phyloP scores from a whole-genome alignment of 2,113 vertebrate genomes.

The Pedionomus torquatus region DNA sequence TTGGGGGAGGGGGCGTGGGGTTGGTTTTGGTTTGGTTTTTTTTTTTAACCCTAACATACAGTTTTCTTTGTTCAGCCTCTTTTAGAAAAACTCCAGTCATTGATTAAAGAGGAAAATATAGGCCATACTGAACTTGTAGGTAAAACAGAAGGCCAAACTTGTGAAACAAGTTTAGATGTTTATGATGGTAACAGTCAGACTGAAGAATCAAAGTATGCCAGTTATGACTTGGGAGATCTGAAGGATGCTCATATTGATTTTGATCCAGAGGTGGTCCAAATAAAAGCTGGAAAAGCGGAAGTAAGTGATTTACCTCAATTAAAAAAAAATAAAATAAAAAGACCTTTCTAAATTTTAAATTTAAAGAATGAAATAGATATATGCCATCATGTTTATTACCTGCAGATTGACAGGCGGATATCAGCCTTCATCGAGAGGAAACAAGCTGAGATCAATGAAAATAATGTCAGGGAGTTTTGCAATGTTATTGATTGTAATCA shows the following conservation, averaged over 20 bases:
- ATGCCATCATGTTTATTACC: slow-evolving; percentile 69
- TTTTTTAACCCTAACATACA: not conserved
- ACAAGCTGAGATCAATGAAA: slow-evolving; percentile 99
- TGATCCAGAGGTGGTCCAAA: slow-evolving; percentile 92
- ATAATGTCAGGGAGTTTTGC: slow-evolving; percentile 99
- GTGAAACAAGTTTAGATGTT: slow-evolving; percentile 49
- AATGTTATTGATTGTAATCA: slow-evolving; percentile 99
- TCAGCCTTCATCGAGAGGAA: slow-evolving; percentile 99
- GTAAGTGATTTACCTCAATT: slow-evolving; percentile 76
- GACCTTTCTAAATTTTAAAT: slow-evolving; percentile 50
- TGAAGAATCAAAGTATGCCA: slow-evolving; percentile 72
- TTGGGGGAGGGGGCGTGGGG: too few relatives aligned
- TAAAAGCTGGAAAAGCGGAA: slow-evolving; percentile 95
- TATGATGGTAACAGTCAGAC: slow-evolving; percentile 47
- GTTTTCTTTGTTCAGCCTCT: slow-evolving; percentile 78
- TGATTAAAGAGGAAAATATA: slow-evolving; percentile 72
- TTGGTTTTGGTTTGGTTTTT: too few relatives aligned
- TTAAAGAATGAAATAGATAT: slow-evolving; percentile 66
- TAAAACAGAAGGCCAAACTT: slow-evolving; percentile 67
- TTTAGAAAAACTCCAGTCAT: slow-evolving; percentile 83
- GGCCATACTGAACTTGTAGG: slow-evolving; percentile 50
- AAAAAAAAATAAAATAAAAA: not conserved
- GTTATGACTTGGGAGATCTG: slow-evolving; percentile 65
- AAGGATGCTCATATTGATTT: slow-evolving; percentile 70
- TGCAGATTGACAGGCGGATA: slow-evolving; percentile 98